A percentile compares a stretch with the other conserved stretches of the same genome.
Evolutionary conservation across 2,797 vertebrate species (phyloP).

Genomic region (Crypturellus tataupa): DNA sequence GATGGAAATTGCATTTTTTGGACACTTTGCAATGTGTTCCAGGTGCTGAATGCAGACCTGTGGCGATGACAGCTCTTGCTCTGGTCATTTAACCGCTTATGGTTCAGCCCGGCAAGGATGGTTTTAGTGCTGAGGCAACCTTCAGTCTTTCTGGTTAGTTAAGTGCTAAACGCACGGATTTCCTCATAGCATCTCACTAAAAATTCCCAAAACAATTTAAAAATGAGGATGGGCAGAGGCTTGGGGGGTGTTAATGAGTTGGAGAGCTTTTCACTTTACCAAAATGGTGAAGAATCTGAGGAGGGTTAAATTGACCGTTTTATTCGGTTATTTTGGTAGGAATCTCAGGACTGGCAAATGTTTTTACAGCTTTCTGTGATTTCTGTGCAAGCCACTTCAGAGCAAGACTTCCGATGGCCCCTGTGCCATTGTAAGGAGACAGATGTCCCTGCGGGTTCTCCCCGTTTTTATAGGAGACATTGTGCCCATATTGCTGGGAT

Average conservation of each 20-base stretch:
- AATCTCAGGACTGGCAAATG: not conserved
- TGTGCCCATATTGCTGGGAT: not conserved
- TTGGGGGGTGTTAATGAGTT: not conserved
- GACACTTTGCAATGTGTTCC: too few relatives aligned
- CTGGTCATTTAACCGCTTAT: not conserved
- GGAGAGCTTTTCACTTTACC: not conserved
- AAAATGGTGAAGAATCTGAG: not conserved
- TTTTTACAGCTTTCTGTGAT: not conserved
- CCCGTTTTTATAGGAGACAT: not conserved
- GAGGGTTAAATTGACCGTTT: not conserved
- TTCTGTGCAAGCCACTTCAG: not conserved
- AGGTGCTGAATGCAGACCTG: rapidly evolving
- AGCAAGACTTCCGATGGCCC: rapidly evolving
- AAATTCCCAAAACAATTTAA: not conserved
- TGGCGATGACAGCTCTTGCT: not conserved
- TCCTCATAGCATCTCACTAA: not conserved
- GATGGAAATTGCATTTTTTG: not conserved
- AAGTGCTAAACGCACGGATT: not conserved
- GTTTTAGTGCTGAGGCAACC: not conserved
- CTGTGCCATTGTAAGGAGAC: rapidly evolving
- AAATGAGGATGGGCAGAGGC: not conserved
- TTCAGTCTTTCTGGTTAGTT: not conserved
- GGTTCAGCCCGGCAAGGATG: not conserved
- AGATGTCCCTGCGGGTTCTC: not conserved
- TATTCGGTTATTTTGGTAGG: not conserved